phyloP scores from a whole-genome alignment of 2,888 invertebrate genomes.

The Tuberolachnus salignus region DNA sequence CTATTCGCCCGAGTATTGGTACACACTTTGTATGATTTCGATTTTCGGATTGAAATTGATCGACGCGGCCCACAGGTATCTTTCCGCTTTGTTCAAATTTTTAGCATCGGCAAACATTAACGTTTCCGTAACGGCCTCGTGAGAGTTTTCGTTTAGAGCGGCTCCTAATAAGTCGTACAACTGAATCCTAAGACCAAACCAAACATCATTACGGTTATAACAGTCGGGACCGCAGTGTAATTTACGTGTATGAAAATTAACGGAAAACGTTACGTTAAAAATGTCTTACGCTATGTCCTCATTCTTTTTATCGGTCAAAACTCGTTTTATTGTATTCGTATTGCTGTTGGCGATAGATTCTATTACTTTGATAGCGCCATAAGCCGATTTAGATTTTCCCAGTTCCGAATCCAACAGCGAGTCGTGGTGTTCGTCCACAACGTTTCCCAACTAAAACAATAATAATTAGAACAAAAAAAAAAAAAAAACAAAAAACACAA shows the following conservation, averaged over 20 bases:
- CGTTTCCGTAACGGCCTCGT: slow-evolving; percentile 72
- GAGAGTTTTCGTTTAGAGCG: slow-evolving; percentile 72
- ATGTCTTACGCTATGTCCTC: slow-evolving; percentile 66
- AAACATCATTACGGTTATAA: neutral
- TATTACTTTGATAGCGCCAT: slow-evolving; percentile 70
- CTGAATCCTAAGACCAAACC: slow-evolving; percentile 65
- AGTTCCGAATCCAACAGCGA: slow-evolving; percentile 67
- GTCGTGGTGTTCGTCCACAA: slow-evolving; percentile 66
- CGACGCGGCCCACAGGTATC: slow-evolving; percentile 77
- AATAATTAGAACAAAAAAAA: too few relatives aligned
- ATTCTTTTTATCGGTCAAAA: slow-evolving; percentile 68
- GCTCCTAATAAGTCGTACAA: slow-evolving; percentile 75
- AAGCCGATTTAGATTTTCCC: slow-evolving; percentile 71
- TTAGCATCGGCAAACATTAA: slow-evolving; percentile 68
- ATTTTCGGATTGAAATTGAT: slow-evolving; percentile 71
- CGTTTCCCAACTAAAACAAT: slow-evolving; percentile 65
- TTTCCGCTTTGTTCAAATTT: slow-evolving; percentile 69
- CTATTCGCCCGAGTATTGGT: neutral
- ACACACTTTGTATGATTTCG: slow-evolving; percentile 64
- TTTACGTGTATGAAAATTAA: neutral
- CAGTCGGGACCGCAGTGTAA: too few relatives aligned
- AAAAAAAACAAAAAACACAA: too few relatives aligned
- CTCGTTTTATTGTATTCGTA: slow-evolving; percentile 68
- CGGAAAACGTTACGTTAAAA: slow-evolving; percentile 6
- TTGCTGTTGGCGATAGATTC: slow-evolving; percentile 68